phyloP scores from a whole-genome alignment of 2,113 vertebrate species.

The Triplophysa dalaica region DNA sequence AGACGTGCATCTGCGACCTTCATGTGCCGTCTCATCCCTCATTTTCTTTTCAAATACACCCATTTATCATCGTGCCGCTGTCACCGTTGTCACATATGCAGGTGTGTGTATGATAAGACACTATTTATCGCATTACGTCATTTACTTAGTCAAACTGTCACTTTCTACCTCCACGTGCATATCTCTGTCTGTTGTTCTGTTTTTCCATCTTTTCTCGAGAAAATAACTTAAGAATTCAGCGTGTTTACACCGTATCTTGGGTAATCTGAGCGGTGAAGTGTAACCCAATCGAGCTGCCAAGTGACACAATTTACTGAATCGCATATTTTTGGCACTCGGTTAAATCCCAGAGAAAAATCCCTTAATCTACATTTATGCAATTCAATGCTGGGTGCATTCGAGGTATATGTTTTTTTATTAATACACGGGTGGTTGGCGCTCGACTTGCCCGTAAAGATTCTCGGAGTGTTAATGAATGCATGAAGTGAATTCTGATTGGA shows the following conservation, averaged over 20 bases:
- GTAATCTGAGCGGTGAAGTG: slow-evolving; percentile 5
- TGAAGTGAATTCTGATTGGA: too few relatives aligned
- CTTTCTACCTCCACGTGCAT: neutral
- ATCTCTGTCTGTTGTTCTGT: neutral
- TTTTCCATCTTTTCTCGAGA: neutral
- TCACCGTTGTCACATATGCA: slow-evolving; percentile 41
- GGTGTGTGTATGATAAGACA: slow-evolving; percentile 29
- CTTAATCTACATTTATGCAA: too few relatives aligned
- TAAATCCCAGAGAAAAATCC: neutral
- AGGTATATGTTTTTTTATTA: too few relatives aligned
- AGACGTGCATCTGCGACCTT: slow-evolving; percentile 25
- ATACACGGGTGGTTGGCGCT: too few relatives aligned
- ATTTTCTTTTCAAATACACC: slow-evolving; percentile 53
- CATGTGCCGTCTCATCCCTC: slow-evolving; percentile 35
- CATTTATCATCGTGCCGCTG: slow-evolving; percentile 46
- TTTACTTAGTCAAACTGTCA: neutral
- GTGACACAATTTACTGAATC: slow-evolving; percentile 8
- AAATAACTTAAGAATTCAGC: neutral
- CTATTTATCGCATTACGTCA: neutral
- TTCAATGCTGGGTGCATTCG: too few relatives aligned
- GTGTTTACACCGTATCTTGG: neutral
- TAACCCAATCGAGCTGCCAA: neutral
- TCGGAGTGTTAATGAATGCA: too few relatives aligned
- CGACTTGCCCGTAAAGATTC: too few relatives aligned
- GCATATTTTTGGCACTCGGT: neutral